Base-by-base conservation (phyloP, 2,888 invertebrate species). In the Podabrus alpinus region DNA sequence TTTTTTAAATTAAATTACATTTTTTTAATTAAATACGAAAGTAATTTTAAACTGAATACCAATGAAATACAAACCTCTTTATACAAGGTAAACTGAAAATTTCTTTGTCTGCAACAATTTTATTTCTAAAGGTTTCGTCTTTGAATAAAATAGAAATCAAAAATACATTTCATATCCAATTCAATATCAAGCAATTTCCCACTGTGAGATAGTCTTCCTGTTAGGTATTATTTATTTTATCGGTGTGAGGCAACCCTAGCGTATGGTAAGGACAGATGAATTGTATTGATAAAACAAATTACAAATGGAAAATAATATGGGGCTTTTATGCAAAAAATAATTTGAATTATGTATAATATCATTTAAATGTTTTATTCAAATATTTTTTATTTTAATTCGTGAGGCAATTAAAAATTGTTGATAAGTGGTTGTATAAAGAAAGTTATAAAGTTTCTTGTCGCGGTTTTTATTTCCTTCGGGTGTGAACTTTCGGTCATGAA, bases 171-270 rank as follows among this genome's bases (percentile, higher is more conserved):
- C 81, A 82, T 82, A 81, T 81, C 81, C 82, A 78, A 83, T 83
- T 83, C 82, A 82, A 83, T 83, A 81, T 81, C 80, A 74, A 79
- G 80, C 82, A 82, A 83, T 83, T 83, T 83, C 82, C 79, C 81
- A 79, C 77, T 81, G 82, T 81, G 82, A 82, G 82, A 82, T 83
- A 81, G 82, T 82, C 82, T 83, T 80, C 82, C 81, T 78, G 80
- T 80, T 79, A 78, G 79, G 78, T 79, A 76, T 76, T 76, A 76
- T 76, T 76, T 76, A 76, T 76, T 76, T 76, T 70, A 70, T 74
- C 70, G 76, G 74, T 72, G 77, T 73, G 77, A 69, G 74, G 73
- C 73, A 74, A 66, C 72, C 72, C 64, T 62, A 62, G 71, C 79
- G 77, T 78, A 79, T 78, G 79, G 75, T 74, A 75, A 74, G 74